Percentiles rank a stretch among this genome's conserved stretches.
These are phyloP conservation scores for Dromococcyx pavoninus DNA, from an alignment of 2,797 vertebrate genomes.

Conservation along the genomic window DNA sequence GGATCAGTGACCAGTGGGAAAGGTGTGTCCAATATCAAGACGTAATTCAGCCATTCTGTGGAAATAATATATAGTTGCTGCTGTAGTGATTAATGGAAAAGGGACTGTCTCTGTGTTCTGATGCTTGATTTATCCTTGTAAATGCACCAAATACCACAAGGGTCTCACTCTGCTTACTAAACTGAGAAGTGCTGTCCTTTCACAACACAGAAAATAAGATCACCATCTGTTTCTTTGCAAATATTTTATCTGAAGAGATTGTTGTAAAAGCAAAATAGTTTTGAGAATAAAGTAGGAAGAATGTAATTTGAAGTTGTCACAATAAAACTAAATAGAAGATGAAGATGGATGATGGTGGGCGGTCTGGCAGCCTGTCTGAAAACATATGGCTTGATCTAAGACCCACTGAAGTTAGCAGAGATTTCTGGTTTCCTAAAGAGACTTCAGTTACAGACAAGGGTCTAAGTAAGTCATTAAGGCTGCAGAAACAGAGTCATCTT, in stretches of 20 bases:
- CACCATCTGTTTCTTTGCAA: constrained; percentile 27
- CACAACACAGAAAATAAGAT: constrained; percentile 10
- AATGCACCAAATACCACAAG: not conserved
- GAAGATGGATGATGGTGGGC: not conserved
- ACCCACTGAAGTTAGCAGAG: not conserved
- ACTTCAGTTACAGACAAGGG: not conserved
- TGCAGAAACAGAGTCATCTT: not conserved
- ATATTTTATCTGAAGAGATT: not conserved
- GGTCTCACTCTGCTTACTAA: not conserved
- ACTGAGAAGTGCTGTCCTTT: not conserved
- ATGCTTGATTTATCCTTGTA: not conserved
- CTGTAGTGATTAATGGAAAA: not conserved
- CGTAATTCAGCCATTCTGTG: not conserved
- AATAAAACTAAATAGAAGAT: constrained; percentile 3
- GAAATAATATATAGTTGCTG: not conserved
- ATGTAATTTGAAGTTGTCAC: constrained; percentile 27
- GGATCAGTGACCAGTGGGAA: not conserved
- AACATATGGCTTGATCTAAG: constrained; percentile 13
- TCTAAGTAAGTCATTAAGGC: not conserved
- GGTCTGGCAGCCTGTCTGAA: constrained; percentile 2
- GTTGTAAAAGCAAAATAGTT: constrained; percentile 1
- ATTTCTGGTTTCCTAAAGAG: not conserved
- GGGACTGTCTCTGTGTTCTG: not conserved
- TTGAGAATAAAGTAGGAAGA: not conserved
- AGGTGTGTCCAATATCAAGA: not conserved